Evolutionary conservation across 2,888 invertebrate genomes (phyloP).

Genomic region (Lissonota sp.): DNA sequence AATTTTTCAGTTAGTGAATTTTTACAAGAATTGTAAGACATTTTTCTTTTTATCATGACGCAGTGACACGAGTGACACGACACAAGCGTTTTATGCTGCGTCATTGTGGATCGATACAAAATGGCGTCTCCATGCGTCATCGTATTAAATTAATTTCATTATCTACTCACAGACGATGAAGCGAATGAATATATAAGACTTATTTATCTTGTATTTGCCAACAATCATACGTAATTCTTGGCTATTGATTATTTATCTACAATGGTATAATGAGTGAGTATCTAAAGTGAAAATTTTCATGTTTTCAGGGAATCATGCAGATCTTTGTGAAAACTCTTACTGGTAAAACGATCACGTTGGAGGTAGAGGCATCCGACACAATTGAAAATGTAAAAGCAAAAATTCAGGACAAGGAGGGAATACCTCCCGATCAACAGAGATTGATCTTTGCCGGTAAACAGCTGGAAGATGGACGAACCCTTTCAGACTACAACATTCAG

Average conservation of each 20-base stretch:
- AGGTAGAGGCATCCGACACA: slow-evolving; percentile 64
- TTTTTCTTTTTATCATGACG: slow-evolving; percentile 4
- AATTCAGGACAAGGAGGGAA: slow-evolving; percentile 68
- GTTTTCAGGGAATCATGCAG: slow-evolving; percentile 72
- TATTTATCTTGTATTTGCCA: too few relatives aligned
- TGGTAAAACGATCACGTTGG: slow-evolving; percentile 68
- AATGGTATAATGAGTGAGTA: too few relatives aligned
- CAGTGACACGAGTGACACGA: neutral
- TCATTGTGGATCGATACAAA: too few relatives aligned
- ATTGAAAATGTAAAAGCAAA: slow-evolving; percentile 68
- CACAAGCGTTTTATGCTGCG: too few relatives aligned
- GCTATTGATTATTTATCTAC: too few relatives aligned
- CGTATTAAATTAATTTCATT: slow-evolving; percentile 10
- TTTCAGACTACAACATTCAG: slow-evolving; percentile 42
- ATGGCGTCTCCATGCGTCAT: slow-evolving; percentile 34
- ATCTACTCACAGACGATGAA: neutral
- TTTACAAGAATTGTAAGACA: neutral
- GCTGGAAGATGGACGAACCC: slow-evolving; percentile 60
- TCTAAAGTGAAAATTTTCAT: neutral
- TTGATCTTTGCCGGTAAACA: slow-evolving; percentile 68
- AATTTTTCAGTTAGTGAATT: neutral
- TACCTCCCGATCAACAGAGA: slow-evolving; percentile 66
- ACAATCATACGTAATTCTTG: too few relatives aligned
- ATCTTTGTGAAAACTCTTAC: slow-evolving; percentile 69
- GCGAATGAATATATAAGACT: too few relatives aligned